phyloP scores from a whole-genome alignment of 2,797 vertebrate genomes.

The Distichodus sexfasciatus region DNA sequence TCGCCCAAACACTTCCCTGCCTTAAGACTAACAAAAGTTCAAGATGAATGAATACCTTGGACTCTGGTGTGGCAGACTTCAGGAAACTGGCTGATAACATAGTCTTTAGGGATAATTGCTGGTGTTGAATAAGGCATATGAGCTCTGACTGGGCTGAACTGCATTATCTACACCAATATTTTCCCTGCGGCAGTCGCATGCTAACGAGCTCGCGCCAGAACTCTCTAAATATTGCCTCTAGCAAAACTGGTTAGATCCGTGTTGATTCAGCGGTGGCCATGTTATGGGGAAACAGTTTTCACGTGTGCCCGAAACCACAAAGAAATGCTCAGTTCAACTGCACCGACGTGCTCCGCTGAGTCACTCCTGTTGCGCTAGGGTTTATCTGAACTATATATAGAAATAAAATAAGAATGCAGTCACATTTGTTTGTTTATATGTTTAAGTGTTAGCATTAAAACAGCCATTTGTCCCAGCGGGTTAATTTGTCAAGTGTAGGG shows the following conservation, averaged over 20 bases:
- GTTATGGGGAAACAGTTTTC: background rate
- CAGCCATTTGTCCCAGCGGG: too few relatives aligned
- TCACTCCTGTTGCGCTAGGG: too few relatives aligned
- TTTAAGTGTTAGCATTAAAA: too few relatives aligned
- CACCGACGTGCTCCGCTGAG: too few relatives aligned
- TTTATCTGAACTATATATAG: too few relatives aligned
- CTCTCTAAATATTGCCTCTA: background rate
- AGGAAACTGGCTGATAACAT: background rate
- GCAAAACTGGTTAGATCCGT: background rate
- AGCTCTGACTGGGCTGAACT: background rate
- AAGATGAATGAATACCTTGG: slow-evolving; percentile 26
- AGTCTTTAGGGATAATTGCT: slow-evolving; percentile 7
- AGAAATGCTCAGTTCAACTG: too few relatives aligned
- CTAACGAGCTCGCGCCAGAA: background rate
- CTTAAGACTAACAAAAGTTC: background rate
- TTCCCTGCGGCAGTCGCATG: background rate
- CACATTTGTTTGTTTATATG: too few relatives aligned
- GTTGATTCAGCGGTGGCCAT: background rate
- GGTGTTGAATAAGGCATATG: background rate
- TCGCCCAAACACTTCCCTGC: background rate
- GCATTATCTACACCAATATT: background rate
- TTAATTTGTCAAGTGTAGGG: too few relatives aligned
- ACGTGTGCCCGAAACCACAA: too few relatives aligned
- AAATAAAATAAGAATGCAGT: too few relatives aligned
- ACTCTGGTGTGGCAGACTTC: background rate